Conservation (phyloP, 2,113 vertebrate species). For the Gopherus flavomarginatus region DNA sequence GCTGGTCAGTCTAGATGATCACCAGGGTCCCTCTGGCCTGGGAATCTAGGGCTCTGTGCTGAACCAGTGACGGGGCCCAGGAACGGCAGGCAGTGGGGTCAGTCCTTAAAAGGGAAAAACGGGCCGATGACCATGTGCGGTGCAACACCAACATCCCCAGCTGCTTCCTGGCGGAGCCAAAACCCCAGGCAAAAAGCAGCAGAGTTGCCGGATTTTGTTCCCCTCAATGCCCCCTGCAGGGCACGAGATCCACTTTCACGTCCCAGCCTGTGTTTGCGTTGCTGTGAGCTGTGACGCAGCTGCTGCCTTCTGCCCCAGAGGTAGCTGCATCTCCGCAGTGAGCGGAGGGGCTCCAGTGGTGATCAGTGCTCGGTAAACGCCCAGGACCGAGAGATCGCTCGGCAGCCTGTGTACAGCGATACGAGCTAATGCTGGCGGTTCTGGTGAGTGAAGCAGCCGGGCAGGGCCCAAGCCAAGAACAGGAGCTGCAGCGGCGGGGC, state of each 20-base stretch:
- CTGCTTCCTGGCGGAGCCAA: fast-evolving
- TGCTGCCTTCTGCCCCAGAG: neutral
- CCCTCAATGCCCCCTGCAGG: neutral
- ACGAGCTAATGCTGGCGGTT: neutral
- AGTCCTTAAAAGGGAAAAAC: no score
- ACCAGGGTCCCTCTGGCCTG: no score
- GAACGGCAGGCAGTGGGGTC: neutral
- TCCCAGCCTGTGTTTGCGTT: neutral
- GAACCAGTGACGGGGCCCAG: neutral
- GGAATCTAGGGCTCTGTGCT: no score
- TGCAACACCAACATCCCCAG: fast-evolving
- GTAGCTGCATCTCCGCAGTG: neutral
- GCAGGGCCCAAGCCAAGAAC: fast-evolving
- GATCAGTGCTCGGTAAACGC: neutral
- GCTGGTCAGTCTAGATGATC: no score
- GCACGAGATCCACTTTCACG: no score
- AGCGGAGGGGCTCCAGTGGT: fast-evolving
- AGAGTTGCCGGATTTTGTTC: neutral
- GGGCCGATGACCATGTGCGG: no score
- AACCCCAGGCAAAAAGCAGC: no score
- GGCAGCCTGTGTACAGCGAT: no score
- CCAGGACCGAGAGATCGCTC: neutral
- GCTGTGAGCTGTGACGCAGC: neutral
- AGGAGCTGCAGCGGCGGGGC: neutral
- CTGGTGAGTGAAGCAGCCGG: fast-evolving